phyloP scores from a whole-genome alignment of 1,140 invertebrate species.

The Ganaspis sp. region DNA sequence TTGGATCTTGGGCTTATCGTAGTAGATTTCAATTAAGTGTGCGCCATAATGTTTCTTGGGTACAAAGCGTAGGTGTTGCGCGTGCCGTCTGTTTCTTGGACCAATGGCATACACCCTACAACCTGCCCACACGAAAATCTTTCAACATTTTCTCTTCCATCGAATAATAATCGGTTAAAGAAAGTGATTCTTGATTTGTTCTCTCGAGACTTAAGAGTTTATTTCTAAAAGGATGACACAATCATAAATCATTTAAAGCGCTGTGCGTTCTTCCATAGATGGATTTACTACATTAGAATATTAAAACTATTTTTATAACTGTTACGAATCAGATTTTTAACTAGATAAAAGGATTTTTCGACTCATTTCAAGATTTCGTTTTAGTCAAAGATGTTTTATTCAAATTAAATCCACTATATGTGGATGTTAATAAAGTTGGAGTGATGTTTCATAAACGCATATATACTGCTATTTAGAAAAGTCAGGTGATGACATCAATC shows the following conservation, averaged over 20 bases:
- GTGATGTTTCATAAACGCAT: too few species aligned
- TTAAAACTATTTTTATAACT: neutral
- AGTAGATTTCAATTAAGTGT: slow-evolving; percentile 32
- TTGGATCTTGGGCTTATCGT: slow-evolving; percentile 21
- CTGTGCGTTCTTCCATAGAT: neutral
- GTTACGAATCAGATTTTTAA: neutral
- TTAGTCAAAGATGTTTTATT: neutral
- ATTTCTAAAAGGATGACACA: slow-evolving; percentile 12
- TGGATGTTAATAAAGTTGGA: too few species aligned
- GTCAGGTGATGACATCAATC: too few species aligned
- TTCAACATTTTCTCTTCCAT: slow-evolving; percentile 9
- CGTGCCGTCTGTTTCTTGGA: slow-evolving; percentile 3
- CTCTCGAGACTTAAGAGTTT: neutral
- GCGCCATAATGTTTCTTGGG: slow-evolving; percentile 29
- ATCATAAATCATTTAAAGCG: slow-evolving; percentile 38
- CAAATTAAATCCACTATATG: too few species aligned
- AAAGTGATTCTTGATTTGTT: slow-evolving; percentile 10
- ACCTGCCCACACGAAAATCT: slow-evolving; percentile 1
- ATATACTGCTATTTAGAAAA: too few species aligned
- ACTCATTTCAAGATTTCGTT: neutral
- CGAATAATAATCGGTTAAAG: slow-evolving; percentile 13
- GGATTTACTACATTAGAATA: neutral
- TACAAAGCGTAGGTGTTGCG: slow-evolving; percentile 21
- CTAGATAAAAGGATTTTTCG: neutral
- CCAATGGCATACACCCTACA: neutral